phyloP scores from a whole-genome alignment of 2,888 invertebrate genomes.

The Molorchus minor region DNA sequence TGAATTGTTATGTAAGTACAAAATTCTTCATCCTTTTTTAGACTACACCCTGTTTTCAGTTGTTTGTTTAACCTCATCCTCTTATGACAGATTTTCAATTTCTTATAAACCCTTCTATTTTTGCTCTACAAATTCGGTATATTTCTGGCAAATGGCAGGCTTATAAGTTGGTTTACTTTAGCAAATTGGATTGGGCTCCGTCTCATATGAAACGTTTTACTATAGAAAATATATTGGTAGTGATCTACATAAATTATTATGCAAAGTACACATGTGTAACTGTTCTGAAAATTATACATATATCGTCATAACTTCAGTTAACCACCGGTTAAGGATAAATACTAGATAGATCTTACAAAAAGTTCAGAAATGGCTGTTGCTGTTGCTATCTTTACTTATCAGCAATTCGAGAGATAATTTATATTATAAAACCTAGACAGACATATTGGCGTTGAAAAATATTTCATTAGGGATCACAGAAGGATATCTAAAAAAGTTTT shows the following conservation, averaged over 20 bases:
- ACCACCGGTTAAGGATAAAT: too few species aligned
- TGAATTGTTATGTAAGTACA: too few species aligned
- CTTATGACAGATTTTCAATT: slow-evolving; percentile 14
- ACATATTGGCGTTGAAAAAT: not conserved
- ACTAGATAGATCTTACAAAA: too few species aligned
- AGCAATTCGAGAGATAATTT: too few species aligned
- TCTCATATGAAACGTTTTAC: slow-evolving; percentile 10
- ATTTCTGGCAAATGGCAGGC: not conserved
- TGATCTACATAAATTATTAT: not conserved
- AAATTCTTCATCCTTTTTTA: too few species aligned
- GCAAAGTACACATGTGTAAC: not conserved
- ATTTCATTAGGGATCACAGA: slow-evolving; percentile 7
- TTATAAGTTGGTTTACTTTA: slow-evolving; percentile 47
- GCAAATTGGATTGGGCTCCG: slow-evolving; percentile 47
- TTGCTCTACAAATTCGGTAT: slow-evolving; percentile 5
- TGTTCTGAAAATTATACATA: not conserved
- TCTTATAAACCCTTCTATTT: slow-evolving; percentile 5
- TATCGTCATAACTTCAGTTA: too few species aligned
- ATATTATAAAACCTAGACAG: not conserved
- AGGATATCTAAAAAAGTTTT: slow-evolving; percentile 10
- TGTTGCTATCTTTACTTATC: too few species aligned
- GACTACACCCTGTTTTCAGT: slow-evolving; percentile 2
- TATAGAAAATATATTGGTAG: slow-evolving; percentile 4
- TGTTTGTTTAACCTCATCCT: not conserved
- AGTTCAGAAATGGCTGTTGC: too few species aligned